A percentile compares a stretch with the other conserved stretches of the same genome.
phyloP scores from a whole-genome alignment of 1,140 invertebrate genomes.

The Dufourea novaeangliae region DNA sequence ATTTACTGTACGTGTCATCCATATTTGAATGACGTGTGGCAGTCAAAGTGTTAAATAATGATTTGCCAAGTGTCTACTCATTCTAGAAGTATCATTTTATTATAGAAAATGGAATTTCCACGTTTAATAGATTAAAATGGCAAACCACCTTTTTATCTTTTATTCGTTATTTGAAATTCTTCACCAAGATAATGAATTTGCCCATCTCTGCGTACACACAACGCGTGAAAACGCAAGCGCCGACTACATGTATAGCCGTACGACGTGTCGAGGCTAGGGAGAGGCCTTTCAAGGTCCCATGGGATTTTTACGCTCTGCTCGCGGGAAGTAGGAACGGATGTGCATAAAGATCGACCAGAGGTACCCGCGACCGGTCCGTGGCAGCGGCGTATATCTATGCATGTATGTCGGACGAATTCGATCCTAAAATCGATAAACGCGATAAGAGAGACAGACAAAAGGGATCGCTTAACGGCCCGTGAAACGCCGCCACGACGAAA shows the following conservation, averaged over 20 bases:
- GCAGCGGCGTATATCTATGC: too few relatives aligned
- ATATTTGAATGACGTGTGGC: too few relatives aligned
- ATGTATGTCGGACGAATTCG: slow-evolving; percentile 42
- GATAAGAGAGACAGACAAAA: slow-evolving; percentile 35
- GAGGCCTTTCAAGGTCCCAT: slow-evolving; percentile 42
- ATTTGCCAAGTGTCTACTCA: too few relatives aligned
- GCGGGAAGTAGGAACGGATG: slow-evolving; percentile 42
- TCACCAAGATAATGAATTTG: too few relatives aligned
- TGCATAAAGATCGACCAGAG: slow-evolving; percentile 40
- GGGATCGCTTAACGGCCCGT: slow-evolving; percentile 3
- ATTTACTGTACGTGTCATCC: too few relatives aligned
- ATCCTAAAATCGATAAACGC: slow-evolving; percentile 49
- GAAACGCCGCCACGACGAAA: background rate
- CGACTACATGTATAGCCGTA: slow-evolving; percentile 36
- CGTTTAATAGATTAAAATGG: too few relatives aligned
- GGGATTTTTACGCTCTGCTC: slow-evolving; percentile 45
- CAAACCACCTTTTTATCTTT: too few relatives aligned
- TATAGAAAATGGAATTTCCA: too few relatives aligned
- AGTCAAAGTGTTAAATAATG: too few relatives aligned
- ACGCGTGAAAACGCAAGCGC: slow-evolving; percentile 31
- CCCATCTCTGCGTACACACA: background rate
- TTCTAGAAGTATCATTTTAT: too few relatives aligned
- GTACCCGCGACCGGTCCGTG: slow-evolving; percentile 45
- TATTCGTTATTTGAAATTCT: too few relatives aligned
- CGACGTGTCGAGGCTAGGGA: slow-evolving; percentile 42